Conservation (phyloP, 2,113 vertebrate species). For the Barnardius zonarius region DNA sequence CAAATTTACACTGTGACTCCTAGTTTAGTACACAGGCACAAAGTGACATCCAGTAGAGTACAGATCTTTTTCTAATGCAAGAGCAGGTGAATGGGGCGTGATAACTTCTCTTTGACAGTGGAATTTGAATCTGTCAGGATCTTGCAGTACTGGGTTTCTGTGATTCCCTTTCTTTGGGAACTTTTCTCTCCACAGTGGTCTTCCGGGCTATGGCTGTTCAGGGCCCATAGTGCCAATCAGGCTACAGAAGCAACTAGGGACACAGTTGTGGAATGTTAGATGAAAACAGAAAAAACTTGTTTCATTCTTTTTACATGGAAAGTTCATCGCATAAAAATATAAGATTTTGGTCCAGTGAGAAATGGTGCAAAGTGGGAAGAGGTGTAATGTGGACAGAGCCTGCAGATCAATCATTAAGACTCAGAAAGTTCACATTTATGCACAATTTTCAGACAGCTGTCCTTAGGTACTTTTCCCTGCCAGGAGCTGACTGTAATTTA, state of each 20-base stretch:
- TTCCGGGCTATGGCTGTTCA: not conserved
- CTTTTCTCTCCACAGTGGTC: not conserved
- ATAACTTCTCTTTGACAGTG: not conserved
- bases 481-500: not conserved
- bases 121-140: not conserved
- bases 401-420: not conserved
- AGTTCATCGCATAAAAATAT: not conserved
- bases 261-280: not conserved
- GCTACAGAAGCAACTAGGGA: not conserved
- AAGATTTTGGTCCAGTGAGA: not conserved
- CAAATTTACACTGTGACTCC: not conserved
- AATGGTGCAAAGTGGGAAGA: not conserved
- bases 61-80: not conserved
- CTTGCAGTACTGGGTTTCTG: not conserved
- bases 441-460: not conserved
- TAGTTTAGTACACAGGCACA: accelerated
- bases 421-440: not conserved
- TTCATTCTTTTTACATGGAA: not conserved
- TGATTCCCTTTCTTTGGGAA: not conserved
- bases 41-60: not conserved
- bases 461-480: not conserved
- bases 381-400: not conserved
- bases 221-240: accelerated
- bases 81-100: not conserved
- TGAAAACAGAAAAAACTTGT: not conserved